Evolutionary conservation across 2,888 invertebrate species (phyloP), one percentile per base, ranked within the genome.

Genomic region (Globia sparganii): DNA sequence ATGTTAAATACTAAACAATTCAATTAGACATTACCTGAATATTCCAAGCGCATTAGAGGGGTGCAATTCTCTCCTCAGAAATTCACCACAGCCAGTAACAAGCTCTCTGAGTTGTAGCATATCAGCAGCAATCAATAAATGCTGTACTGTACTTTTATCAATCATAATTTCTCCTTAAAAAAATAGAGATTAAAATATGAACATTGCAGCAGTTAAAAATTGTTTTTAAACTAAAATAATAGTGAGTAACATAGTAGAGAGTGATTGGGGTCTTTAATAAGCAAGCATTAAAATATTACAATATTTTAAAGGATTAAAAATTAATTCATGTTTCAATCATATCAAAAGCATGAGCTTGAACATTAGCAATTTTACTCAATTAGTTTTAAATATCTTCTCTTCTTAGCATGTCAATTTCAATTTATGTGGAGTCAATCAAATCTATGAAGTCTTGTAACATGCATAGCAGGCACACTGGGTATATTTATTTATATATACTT

Each of bases 31-130:
- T 62, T 84, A 98, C 98, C 98, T 97, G 93, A 98, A 98, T 94
- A 98, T 98, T 92, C 99, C 99, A 91, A 99, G 97, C 78, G 98
- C 98, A 97, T 99, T 99, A 58, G 98, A 97, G 68, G 98, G 97
- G 95, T 99, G 98, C 77, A 99, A 96, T 95, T 99, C 98, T 88
- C 98, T 97, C 88, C 98, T 98, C 73, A 99, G 97, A 94, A 98
- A 99, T 91, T 98, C 98, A 79, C 98, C 98, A 93, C 99, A 99
- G 13, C 98, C 98, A 73, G 97, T 97, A 28, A 99, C 98, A 61
- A 97, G 91, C 93, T 99, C 99, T 86, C 98, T 97, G 67, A 99
- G 95, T 93, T 99, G 98, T 80, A 99, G 95, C 99, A 99, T 99
- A 94, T 99, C 99, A 64, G 99, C 99, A 65, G 99, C 98, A 84